Base-by-base conservation (phyloP, 2,888 invertebrate genomes). In the Acrobasis suavella region DNA sequence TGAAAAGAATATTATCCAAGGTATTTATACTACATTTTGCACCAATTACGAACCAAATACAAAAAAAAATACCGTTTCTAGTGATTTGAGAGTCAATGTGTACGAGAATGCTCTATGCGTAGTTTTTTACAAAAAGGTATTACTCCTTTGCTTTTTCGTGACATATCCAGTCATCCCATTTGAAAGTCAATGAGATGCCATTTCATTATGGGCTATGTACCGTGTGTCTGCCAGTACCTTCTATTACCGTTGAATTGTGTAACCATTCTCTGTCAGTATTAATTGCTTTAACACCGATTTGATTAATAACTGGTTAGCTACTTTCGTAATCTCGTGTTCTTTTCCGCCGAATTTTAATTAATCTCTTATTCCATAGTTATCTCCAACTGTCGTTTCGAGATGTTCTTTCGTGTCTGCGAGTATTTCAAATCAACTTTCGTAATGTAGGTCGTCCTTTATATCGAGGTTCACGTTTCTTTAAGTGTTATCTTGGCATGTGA, bases 401-500 rank as follows among this genome's bases (percentile, higher is more conserved):
- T 71, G 70, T 81, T 78, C 73, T 69, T 74, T 77, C 77, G 76
- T 78, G 76, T 59, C 62, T 62, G 58, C 60, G 54, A 64, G 75
- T 75, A 73, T 71, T 75, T 77, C 73, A 72, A 75, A 76, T 78
- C 70, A 73, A 37, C 55, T 81, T 83, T 82, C 78, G 78, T 81
- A 79, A 83, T 84, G 74, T 81, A 75, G 86, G 82, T 82, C 82
- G 76, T 70, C 67, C 71, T 75, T 76, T 75, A 71, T 70, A 74
- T 72, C 73, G 75, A 75, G 74, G 70, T 74, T 79, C 83, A 82
- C 81, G 78, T 76, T 82, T 80, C 76, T 73, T 77, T 79, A 80
- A 85, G 83, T 83, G 83, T 83, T 86, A 86, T 87, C 85, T 83
- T 69, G 76, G 75, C 74, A 78, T 77, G 82, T 87, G 85, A 85